These are phyloP conservation scores for Menura novaehollandiae DNA, from an alignment of 2,113 vertebrate species.

Conservation along the genomic window DNA sequence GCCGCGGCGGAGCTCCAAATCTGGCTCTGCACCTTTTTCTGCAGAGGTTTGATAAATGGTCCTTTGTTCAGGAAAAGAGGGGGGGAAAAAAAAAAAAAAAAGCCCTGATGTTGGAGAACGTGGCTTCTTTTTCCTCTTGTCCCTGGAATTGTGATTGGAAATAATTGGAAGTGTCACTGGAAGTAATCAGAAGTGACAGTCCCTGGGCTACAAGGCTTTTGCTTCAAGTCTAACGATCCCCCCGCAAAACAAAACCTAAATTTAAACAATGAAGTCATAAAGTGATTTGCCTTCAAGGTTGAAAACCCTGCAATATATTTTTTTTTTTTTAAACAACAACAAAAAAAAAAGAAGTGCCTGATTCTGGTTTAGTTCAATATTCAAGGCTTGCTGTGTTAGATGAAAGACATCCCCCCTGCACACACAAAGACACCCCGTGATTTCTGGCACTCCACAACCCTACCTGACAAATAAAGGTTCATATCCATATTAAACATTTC, in stretches of 20 bases:
- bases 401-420: neutral
- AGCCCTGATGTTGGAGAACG: neutral
- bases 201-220: constrained; percentile 66
- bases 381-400: neutral
- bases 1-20: neutral
- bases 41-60: neutral
- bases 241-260: constrained; percentile 69
- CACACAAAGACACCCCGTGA: neutral
- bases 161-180: constrained; percentile 80
- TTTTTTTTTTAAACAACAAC: neutral
- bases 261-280: constrained; percentile 76
- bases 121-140: constrained; percentile 30
- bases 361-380: neutral
- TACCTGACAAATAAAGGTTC: neutral
- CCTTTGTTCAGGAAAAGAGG: neutral
- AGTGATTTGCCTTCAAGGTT: constrained; percentile 67
- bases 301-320: constrained; percentile 46
- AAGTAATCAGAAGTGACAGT: constrained; percentile 79
- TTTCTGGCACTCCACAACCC: neutral
- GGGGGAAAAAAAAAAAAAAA: neutral
- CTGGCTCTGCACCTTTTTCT: neutral
- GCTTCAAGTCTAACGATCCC: constrained; percentile 64
- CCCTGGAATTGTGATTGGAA: constrained; percentile 74
- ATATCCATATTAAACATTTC: neutral
- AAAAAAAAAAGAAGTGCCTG: neutral